Base-by-base conservation (phyloP, 2,888 invertebrate genomes). In the Dynastes grantii region DNA sequence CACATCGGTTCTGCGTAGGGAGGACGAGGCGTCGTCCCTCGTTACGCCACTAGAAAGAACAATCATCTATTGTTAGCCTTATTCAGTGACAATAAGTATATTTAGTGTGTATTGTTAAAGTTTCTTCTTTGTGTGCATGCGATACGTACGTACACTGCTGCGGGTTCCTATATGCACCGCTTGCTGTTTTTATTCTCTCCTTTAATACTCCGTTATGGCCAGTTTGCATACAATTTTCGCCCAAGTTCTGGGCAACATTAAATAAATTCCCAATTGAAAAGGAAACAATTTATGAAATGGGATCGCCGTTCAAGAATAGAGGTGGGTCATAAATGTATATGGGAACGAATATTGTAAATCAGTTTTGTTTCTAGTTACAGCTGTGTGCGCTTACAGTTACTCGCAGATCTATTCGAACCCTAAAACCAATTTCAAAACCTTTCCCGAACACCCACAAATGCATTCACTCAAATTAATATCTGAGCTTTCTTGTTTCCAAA, bases 31-130 rank as follows among this genome's bases (percentile, higher is more conserved):
- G 82, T 81, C 80, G 81, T 78, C 81, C 81, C 81, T 80, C 80
- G 82, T 82, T 80, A 79, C 78, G 78, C 78, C 81, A 81, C 80
- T 68, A 81, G 84, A 82, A 81, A 80, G 84, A 84, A 84, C 84
- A 84, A 84, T 84, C 83, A 84, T 76, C 83, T 81, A 84, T 84
- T 84, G 84, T 84, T 82, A 82, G 81, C 81, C 83, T 81, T 83
- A 83, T 82, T 82, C 81, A 80, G 83, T 81, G 83, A 84, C 84
- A 84, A 83, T 82, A 82, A 82, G 82, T 84, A 80, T 84, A 84
- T 84, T 84, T 84, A 83, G 82, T 81, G 80, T 75, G 81, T 77
- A 84, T 84, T 84, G 84, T 84, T 82, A 77, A 76, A 80, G 81
- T 79, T 82, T 78, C 81, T 79, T 79, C 79, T 78, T 76, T 79